phyloP scores from a whole-genome alignment of 2,113 vertebrate species.

The Macquaria australasica region DNA sequence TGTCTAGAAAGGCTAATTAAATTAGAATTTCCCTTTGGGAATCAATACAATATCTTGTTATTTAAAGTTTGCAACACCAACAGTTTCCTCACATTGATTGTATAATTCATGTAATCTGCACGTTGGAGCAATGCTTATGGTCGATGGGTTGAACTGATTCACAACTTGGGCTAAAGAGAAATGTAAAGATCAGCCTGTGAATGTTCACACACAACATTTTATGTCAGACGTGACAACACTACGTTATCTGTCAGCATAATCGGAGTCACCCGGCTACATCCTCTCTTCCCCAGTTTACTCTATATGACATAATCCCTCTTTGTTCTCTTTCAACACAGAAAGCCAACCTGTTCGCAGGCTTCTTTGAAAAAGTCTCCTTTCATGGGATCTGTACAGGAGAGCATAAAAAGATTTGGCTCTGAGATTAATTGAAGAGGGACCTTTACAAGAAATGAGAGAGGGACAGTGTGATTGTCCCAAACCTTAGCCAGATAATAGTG shows the following conservation, averaged over 20 bases:
- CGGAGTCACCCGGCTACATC: conserved; percentile 53
- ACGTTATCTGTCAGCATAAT: conserved; percentile 62
- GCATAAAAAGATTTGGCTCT: conserved; percentile 76
- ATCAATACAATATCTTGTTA: background rate
- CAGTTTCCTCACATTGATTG: conserved; percentile 2
- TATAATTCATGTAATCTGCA: conserved; percentile 2
- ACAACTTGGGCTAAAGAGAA: conserved; percentile 12
- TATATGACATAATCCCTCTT: conserved; percentile 68
- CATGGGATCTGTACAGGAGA: conserved; percentile 63
- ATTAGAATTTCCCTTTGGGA: background rate
- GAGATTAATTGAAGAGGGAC: conserved; percentile 82
- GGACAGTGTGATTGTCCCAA: conserved; percentile 75
- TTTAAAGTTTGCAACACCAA: conserved; percentile 2
- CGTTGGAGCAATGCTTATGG: background rate
- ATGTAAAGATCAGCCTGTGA: conserved; percentile 20
- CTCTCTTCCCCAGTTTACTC: conserved; percentile 44
- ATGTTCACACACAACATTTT: conserved; percentile 10
- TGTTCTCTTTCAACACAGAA: conserved; percentile 65
- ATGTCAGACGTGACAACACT: conserved; percentile 37
- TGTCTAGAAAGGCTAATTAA: background rate
- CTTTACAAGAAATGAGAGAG: conserved; percentile 73
- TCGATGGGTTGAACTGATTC: background rate
- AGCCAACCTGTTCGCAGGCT: conserved; percentile 60
- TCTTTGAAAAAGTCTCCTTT: conserved; percentile 69
- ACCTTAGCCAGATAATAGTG: conserved; percentile 78